Evolutionary conservation across 1,140 invertebrate species (phyloP), one percentile per base, ranked within the genome.

Genomic region (Scylla paramamosain): DNA sequence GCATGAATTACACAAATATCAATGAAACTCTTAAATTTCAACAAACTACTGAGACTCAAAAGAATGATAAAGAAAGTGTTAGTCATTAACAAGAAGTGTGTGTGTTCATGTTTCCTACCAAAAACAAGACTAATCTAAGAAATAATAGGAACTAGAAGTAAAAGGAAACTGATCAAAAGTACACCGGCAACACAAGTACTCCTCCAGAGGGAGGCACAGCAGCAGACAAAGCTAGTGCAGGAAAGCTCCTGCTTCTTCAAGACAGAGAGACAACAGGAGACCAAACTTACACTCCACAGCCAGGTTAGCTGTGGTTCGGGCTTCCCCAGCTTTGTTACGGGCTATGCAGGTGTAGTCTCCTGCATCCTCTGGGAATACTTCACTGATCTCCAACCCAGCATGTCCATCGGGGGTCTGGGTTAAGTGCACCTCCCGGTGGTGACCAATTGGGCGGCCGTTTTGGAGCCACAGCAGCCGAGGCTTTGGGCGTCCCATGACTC

Each of bases 301-400:
- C 86, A 99, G 97, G 95, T 98, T 97, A 96, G 98, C 98, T 96
- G 98, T 98, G 96, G 98, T 99, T 95, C 98, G 97, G 92, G 98
- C 98, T 97, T 98, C 98, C 89, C 99, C 99, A 96, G 98, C 98
- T 96, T 98, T 97, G 97, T 99, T 99, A 46, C 98, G 97, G 91
- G 99, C 98, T 96, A 97, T 97, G 95, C 99, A 99, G 92, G 97
- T 98, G 97, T 99, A 99, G 97, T 98, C 98, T 31, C 99, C 99
- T 96, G 98, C 98, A 97, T 99, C 98, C 98, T 99, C 99, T 6
- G 99, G 99, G 97, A 99, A 99, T 45, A 99, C 99, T 98, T 99
- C 99, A 87, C 98, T 98, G 96, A 99, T 99, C 95, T 98, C 98
- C 94, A 99, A 97, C 97, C 98, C 98, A 96, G 98, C 99, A 92